Conservation (phyloP, 2,113 vertebrate genomes). For the Elephas maximus region DNA sequence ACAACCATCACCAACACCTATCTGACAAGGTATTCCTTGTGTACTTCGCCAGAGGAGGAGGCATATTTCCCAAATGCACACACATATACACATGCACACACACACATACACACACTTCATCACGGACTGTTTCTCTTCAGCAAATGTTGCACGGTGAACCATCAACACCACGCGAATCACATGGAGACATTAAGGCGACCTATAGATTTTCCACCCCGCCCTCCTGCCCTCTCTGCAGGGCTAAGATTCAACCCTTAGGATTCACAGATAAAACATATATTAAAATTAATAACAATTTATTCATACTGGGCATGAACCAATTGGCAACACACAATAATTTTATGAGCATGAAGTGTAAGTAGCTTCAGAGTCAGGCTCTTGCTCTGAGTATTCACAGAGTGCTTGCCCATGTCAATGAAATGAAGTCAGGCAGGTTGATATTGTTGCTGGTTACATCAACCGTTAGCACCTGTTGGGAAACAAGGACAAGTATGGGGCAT, state of each 20-base stretch:
- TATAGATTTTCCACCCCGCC: neutral
- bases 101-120: neutral
- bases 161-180: neutral
- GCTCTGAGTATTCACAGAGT: neutral
- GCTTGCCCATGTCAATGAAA: slow-evolving; percentile 71
- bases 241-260: neutral
- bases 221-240: neutral
- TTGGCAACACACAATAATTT: slow-evolving; percentile 40
- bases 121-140: neutral
- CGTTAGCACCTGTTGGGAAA: slow-evolving; percentile 71
- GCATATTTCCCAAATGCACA: neutral
- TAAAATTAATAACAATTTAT: slow-evolving; percentile 30
- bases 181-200: neutral
- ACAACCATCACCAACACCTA: neutral
- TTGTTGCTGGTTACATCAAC: neutral
- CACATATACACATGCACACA: neutral
- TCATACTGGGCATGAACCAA: neutral
- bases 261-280: neutral
- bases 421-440: slow-evolving; percentile 59
- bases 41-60: neutral
- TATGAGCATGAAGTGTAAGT: neutral
- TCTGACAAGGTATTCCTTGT: neutral
- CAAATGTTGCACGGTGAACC: neutral
- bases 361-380: slow-evolving; percentile 18
- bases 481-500: slow-evolving; percentile 4